phyloP scores from a whole-genome alignment of 2,888 invertebrate genomes.

The Tinea trinotella region DNA sequence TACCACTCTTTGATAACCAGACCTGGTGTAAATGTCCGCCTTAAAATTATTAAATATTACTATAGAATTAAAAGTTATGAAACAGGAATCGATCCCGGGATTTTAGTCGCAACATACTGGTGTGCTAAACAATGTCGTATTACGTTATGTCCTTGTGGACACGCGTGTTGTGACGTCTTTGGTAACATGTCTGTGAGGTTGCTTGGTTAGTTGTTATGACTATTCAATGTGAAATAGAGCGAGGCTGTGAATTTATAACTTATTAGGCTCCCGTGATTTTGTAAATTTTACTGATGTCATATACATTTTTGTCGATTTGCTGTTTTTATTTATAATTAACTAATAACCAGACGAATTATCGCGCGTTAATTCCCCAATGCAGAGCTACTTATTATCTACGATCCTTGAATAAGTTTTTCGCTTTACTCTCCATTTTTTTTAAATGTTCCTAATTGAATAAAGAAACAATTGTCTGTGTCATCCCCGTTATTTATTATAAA shows the following conservation, averaged over 20 bases:
- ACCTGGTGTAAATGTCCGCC: too few relatives aligned
- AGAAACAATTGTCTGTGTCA: too few relatives aligned
- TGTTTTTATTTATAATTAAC: neutral
- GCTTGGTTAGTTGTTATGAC: constrained; percentile 16
- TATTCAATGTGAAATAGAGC: constrained; percentile 30
- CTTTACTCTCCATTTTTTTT: too few relatives aligned
- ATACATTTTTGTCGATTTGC: neutral
- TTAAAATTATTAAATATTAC: too few relatives aligned
- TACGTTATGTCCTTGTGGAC: constrained; percentile 18
- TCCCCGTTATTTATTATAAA: too few relatives aligned
- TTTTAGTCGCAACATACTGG: neutral
- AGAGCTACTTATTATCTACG: too few relatives aligned
- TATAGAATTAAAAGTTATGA: too few relatives aligned
- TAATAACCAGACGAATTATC: neutral
- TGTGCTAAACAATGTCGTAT: too few relatives aligned
- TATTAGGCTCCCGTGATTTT: neutral
- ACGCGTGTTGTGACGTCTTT: constrained; percentile 25
- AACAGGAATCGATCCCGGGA: too few relatives aligned
- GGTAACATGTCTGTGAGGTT: constrained; percentile 23
- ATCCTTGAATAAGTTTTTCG: too few relatives aligned
- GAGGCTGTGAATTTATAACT: constrained; percentile 28
- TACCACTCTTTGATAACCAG: too few relatives aligned
- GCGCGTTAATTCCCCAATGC: neutral
- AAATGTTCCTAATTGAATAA: too few relatives aligned
- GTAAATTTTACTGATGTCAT: constrained; percentile 5